Evolutionary conservation across 2,888 invertebrate genomes (phyloP).

Genomic region (Capitulum mitella): DNA sequence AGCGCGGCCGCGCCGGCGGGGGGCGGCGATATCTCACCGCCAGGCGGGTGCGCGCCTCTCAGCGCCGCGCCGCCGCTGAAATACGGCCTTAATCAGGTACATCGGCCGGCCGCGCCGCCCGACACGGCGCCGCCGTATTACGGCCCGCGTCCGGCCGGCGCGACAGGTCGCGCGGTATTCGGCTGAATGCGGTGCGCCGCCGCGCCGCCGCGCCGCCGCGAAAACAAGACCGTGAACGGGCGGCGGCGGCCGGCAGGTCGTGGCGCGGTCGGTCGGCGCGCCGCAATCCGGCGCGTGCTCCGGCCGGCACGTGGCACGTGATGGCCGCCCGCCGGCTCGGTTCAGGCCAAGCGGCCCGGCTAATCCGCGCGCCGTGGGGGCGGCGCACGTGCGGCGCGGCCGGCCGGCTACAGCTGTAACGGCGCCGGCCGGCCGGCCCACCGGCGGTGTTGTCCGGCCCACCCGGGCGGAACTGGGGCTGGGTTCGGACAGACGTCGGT

Average conservation of each 20-base stretch:
- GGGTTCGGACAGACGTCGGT: too few relatives aligned
- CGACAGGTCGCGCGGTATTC: neutral
- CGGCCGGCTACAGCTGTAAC: neutral
- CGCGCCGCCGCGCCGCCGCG: neutral
- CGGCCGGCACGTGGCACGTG: conserved; percentile 9
- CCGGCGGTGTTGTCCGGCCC: too few relatives aligned
- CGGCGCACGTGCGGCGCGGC: neutral
- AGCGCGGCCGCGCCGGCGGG: neutral
- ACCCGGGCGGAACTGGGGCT: too few relatives aligned
- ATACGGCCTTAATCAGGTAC: conserved; percentile 23
- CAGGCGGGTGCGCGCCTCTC: neutral
- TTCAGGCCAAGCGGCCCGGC: neutral
- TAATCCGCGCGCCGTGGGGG: neutral
- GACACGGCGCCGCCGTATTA: neutral
- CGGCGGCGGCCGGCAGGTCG: neutral
- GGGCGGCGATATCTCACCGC: neutral
- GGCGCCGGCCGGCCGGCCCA: too few relatives aligned
- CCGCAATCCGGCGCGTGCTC: neutral
- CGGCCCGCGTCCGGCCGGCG: neutral
- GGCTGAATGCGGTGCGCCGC: neutral
- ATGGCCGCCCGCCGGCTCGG: neutral
- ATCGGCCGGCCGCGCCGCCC: neutral
- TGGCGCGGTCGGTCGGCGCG: neutral
- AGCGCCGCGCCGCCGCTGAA: neutral
- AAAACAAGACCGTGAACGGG: neutral